Evolutionary conservation across 2,797 vertebrate genomes (phyloP).

Genomic region (Enteromius anoplus): DNA sequence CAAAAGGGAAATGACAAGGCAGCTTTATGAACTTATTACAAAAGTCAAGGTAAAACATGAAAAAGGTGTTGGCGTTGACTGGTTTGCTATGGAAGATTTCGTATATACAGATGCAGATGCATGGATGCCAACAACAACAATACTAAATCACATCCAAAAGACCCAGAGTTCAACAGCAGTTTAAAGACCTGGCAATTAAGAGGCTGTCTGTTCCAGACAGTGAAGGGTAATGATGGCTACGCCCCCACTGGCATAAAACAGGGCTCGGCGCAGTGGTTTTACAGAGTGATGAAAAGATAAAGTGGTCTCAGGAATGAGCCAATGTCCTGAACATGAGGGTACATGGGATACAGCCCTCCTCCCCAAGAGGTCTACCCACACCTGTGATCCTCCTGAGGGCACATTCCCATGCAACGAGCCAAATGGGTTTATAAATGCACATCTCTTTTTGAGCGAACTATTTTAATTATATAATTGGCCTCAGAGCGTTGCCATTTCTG

Average conservation of each 20-base stretch:
- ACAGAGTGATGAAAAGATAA: constrained; percentile 74
- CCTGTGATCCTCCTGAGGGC: constrained; percentile 77
- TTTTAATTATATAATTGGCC: constrained; percentile 48
- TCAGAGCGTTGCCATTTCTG: background rate
- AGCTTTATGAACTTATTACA: constrained; percentile 29
- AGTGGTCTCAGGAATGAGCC: constrained; percentile 79
- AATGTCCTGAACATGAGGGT: constrained; percentile 72
- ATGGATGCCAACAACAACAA: constrained; percentile 47
- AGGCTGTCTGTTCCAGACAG: constrained; percentile 53
- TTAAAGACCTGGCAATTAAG: constrained; percentile 65
- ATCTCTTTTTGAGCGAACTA: constrained; percentile 56
- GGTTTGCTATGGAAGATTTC: constrained; percentile 32
- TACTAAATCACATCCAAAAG: constrained; percentile 2
- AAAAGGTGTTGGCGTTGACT: constrained; percentile 49
- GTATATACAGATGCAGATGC: constrained; percentile 55
- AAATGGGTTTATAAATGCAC: constrained; percentile 68
- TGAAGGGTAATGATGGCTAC: constrained; percentile 64
- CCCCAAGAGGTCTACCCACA: constrained; percentile 64
- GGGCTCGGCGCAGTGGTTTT: constrained; percentile 63
- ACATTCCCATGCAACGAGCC: constrained; percentile 79
- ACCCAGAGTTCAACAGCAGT: constrained; percentile 59
- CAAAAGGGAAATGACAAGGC: constrained; percentile 32
- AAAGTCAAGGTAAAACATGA: background rate
- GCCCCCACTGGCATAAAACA: constrained; percentile 64
- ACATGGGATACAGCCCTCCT: constrained; percentile 54